Conservation (phyloP, 2,888 invertebrate genomes). For the Tortricodes alternella region DNA sequence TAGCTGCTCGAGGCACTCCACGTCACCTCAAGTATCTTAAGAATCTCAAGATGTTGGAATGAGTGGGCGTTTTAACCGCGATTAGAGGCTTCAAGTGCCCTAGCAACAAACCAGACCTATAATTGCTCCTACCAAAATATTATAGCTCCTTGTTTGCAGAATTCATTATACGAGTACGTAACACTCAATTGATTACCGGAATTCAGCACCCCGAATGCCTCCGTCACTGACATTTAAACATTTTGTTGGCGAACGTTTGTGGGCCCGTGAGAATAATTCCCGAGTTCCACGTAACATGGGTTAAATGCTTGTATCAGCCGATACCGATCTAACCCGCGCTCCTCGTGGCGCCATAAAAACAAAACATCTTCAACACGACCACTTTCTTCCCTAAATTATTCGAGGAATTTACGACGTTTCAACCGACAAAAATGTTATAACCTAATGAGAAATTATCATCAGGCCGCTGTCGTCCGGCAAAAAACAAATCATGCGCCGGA, state of each 20-base stretch:
- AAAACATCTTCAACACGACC: conserved; percentile 77
- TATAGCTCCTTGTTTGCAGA: background rate
- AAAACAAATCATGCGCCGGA: conserved; percentile 67
- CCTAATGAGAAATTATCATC: conserved; percentile 83
- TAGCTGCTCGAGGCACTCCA: conserved; percentile 20
- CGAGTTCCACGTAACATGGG: conserved; percentile 78
- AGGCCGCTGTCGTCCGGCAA: conserved; percentile 66
- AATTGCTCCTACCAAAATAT: background rate
- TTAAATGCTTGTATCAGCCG: conserved; percentile 79
- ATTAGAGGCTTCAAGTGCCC: conserved; percentile 24
- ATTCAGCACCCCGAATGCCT: conserved; percentile 31
- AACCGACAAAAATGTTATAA: conserved; percentile 79
- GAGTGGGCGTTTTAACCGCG: conserved; percentile 20
- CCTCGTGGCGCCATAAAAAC: conserved; percentile 81
- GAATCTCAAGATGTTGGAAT: background rate
- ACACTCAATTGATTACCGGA: conserved; percentile 27
- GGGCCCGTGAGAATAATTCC: conserved; percentile 75
- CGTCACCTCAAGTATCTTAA: conserved; percentile 12
- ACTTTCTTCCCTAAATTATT: conserved; percentile 82
- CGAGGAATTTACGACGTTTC: conserved; percentile 80
- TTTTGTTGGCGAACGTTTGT: conserved; percentile 66
- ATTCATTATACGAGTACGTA: background rate
- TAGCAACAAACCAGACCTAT: conserved; percentile 4
- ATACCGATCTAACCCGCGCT: conserved; percentile 80
- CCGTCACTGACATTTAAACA: conserved; percentile 66